Evolutionary conservation across 2,888 invertebrate species (phyloP).

Genomic region (Caradrina kadenii): DNA sequence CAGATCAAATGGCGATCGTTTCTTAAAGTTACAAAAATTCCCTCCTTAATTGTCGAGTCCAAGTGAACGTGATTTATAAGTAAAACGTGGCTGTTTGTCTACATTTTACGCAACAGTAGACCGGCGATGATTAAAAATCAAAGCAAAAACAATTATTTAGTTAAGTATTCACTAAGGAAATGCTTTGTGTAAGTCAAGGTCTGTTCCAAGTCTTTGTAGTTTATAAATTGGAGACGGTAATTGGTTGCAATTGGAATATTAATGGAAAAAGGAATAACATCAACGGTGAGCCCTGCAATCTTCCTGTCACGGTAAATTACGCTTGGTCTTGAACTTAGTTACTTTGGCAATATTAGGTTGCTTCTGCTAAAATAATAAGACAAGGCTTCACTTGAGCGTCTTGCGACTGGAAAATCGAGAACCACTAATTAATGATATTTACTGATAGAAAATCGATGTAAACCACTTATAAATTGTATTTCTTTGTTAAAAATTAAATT

Average conservation of each 20-base stretch:
- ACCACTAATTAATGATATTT: no score
- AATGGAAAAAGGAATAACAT: background rate
- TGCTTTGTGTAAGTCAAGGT: background rate
- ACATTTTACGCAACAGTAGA: no score
- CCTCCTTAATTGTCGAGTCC: no score
- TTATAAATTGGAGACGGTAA: background rate
- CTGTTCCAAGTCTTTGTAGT: background rate
- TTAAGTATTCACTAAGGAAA: slow-evolving; percentile 10
- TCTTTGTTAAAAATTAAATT: background rate
- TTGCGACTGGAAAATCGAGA: no score
- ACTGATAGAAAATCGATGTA: no score
- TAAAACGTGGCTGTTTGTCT: background rate
- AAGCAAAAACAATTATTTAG: background rate
- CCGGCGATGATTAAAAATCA: background rate
- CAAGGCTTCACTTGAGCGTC: no score
- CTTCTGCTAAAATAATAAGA: background rate
- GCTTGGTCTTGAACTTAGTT: background rate
- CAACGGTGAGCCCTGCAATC: background rate
- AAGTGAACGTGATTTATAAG: no score
- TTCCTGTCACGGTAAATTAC: background rate
- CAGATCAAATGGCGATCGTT: no score
- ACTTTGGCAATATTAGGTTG: background rate
- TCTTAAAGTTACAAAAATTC: no score
- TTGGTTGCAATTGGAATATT: background rate
- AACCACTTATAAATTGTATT: no score